These are phyloP conservation scores for Neodiprion lecontei DNA, from an alignment of 1,140 invertebrate species.

Conservation along the genomic window DNA sequence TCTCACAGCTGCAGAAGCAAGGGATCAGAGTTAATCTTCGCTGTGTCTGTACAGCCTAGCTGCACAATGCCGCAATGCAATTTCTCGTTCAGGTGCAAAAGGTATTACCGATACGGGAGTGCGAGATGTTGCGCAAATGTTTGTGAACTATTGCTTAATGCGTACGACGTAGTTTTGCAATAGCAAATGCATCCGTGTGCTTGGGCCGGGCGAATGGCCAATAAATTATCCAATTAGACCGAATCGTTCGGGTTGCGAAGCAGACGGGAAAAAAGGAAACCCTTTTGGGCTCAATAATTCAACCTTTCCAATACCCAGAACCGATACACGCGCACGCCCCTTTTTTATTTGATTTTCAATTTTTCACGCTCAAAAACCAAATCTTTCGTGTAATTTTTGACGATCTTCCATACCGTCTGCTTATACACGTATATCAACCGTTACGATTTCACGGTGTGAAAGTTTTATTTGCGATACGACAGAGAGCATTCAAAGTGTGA, in stretches of 20 bases:
- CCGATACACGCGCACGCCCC: slow-evolving; percentile 32
- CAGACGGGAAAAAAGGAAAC: slow-evolving; percentile 34
- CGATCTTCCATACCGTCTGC: slow-evolving; percentile 42
- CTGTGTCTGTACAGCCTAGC: too few relatives aligned
- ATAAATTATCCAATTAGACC: slow-evolving; percentile 59
- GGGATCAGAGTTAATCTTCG: too few relatives aligned
- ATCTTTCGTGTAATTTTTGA: slow-evolving; percentile 58
- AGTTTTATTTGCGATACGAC: slow-evolving; percentile 30
- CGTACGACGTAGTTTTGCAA: too few relatives aligned
- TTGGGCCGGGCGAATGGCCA: slow-evolving; percentile 19
- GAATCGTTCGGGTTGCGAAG: slow-evolving; percentile 41
- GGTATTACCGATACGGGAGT: too few relatives aligned
- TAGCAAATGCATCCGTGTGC: too few relatives aligned
- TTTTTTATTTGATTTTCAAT: slow-evolving; percentile 61
- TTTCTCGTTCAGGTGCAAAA: too few relatives aligned
- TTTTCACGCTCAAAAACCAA: slow-evolving; percentile 51
- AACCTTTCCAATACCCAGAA: slow-evolving; percentile 17
- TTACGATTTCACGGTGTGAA: slow-evolving; percentile 51
- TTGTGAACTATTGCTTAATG: too few relatives aligned
- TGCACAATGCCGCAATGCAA: too few relatives aligned
- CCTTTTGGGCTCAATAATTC: slow-evolving; percentile 36
- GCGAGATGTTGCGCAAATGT: too few relatives aligned
- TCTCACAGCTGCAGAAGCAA: too few relatives aligned
- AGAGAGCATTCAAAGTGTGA: slow-evolving; percentile 39
- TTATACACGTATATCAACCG: slow-evolving; percentile 38